These are phyloP conservation scores for Malurus cyaneus DNA, from an alignment of 2,113 vertebrate species.

Conservation along the genomic window DNA sequence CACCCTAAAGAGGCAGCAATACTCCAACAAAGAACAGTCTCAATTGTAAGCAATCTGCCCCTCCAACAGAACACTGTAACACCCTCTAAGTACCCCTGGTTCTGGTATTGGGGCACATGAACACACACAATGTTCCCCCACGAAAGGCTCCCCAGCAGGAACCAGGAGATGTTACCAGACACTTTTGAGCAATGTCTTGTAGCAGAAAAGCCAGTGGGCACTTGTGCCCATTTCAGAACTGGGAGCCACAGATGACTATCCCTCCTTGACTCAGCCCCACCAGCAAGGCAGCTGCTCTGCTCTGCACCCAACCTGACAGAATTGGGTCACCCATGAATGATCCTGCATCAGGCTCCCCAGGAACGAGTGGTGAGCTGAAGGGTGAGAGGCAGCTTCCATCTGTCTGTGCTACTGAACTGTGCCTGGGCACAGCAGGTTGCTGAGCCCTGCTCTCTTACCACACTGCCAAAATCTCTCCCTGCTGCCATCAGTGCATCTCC, in stretches of 20 bases:
- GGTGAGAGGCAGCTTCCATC: conserved; percentile 37
- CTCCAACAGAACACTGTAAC: background rate
- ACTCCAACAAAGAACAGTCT: background rate
- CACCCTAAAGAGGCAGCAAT: background rate
- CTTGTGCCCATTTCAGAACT: background rate
- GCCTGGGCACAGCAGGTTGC: background rate
- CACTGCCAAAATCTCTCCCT: background rate
- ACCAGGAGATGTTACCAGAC: background rate
- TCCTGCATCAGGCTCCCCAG: background rate
- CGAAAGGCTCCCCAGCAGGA: background rate
- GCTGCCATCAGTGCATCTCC: background rate
- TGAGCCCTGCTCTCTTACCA: background rate
- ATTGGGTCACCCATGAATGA: conserved; percentile 16
- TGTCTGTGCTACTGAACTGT: background rate
- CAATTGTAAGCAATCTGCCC: background rate
- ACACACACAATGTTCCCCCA: background rate
- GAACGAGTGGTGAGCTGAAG: background rate
- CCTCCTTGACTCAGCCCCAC: background rate
- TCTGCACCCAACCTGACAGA: conserved; percentile 15
- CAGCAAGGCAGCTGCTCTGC: background rate
- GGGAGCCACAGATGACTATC: background rate
- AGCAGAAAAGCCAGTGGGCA: background rate
- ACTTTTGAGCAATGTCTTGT: background rate
- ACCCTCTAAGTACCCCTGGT: background rate
- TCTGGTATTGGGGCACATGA: background rate